Conservation (phyloP, 2,888 invertebrate species). For the Lamellibrachia satsuma region DNA sequence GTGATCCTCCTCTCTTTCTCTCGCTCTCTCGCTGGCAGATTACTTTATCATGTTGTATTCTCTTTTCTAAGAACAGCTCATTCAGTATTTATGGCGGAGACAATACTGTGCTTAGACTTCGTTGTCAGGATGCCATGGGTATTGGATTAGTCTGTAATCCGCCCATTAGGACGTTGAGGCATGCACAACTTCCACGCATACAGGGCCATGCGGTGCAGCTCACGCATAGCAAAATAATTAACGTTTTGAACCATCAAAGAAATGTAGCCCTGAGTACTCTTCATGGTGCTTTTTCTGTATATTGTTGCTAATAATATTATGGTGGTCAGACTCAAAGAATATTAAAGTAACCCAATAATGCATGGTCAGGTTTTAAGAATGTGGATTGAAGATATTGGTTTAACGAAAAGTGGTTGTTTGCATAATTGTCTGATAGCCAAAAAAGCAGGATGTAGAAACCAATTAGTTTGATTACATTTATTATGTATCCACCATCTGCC, state of each 20-base stretch:
- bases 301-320: not conserved
- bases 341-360: not conserved
- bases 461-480: not conserved
- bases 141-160: not conserved
- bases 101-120: conserved; percentile 7
- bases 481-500: not conserved
- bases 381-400: not conserved
- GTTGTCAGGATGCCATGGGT: not conserved
- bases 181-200: not conserved
- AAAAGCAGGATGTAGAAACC: not conserved
- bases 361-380: not conserved
- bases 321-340: not conserved
- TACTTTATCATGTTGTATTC: conserved; percentile 6
- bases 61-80: not conserved
- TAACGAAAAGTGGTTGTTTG: not conserved
- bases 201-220: not conserved
- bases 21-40: not conserved
- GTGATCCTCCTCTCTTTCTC: not conserved
- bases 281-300: not conserved
- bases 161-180: not conserved
- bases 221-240: not conserved
- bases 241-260: not conserved
- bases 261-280: not conserved
- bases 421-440: not conserved
- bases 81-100: not conserved